Evolutionary conservation across 2,113 vertebrate genomes (phyloP).

Genomic region (Prietella phreatophila): DNA sequence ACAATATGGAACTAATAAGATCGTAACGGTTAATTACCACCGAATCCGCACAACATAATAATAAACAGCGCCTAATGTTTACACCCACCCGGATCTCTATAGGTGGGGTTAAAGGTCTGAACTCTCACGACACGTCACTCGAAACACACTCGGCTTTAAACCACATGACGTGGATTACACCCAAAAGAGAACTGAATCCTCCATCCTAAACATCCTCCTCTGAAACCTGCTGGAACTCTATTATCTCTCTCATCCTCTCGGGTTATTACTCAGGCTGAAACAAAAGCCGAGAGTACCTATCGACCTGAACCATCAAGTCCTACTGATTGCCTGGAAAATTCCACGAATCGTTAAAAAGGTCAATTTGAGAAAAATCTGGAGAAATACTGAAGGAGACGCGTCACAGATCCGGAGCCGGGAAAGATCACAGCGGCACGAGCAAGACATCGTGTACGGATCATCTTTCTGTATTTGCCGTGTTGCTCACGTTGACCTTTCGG

Average conservation of each 20-base stretch:
- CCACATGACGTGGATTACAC: background rate
- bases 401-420: background rate
- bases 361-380: background rate
- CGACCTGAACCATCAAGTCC: background rate
- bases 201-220: background rate
- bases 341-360: background rate
- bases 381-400: background rate
- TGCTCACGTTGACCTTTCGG: conserved; percentile 19
- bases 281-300: background rate
- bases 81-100: background rate
- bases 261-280: background rate
- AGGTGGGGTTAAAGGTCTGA: background rate
- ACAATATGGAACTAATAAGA: conserved; percentile 40
- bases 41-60: background rate
- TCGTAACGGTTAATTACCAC: conserved; percentile 38
- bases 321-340: background rate
- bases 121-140: background rate
- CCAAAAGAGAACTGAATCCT: background rate
- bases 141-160: background rate
- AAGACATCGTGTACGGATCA: background rate
- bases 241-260: background rate
- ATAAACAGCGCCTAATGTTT: background rate
- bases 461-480: background rate
- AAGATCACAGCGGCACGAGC: background rate
- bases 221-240: background rate